Evolutionary conservation across 1,140 invertebrate species (phyloP).

Genomic region (Hormaphis cornu): DNA sequence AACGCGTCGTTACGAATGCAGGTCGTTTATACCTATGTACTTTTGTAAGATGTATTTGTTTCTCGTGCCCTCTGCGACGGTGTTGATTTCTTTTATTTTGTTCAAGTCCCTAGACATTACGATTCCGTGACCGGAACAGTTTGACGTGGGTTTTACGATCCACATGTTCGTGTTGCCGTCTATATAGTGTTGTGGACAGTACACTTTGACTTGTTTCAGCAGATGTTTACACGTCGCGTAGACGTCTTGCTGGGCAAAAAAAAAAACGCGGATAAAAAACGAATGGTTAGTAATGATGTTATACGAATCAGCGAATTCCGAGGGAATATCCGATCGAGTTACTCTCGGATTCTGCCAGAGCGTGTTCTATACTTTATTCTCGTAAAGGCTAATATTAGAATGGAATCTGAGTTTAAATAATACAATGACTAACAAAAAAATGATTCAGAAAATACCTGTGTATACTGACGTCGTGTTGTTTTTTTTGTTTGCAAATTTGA

Average conservation of each 20-base stretch:
- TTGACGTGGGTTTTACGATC: constrained; percentile 92
- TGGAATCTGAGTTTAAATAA: no score
- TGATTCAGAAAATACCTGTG: no score
- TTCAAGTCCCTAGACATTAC: constrained; percentile 75
- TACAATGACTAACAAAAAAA: no score
- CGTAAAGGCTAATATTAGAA: no score
- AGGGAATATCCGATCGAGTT: no score
- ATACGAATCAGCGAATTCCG: no score
- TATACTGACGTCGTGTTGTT: no score
- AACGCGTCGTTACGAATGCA: background rate
- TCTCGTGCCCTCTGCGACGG: constrained; percentile 52
- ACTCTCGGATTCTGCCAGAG: no score
- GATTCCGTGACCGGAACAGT: constrained; percentile 83
- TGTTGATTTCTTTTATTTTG: constrained; percentile 67
- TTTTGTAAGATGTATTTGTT: constrained; percentile 86
- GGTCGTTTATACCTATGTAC: constrained; percentile 69
- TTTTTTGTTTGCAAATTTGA: no score
- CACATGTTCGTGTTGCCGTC: constrained; percentile 82
- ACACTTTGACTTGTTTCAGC: background rate
- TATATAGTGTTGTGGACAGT: constrained; percentile 69
- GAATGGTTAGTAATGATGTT: background rate
- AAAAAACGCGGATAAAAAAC: background rate
- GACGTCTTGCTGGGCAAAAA: background rate
- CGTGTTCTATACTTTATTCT: no score
- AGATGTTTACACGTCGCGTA: constrained; percentile 18